Conservation (phyloP, 2,797 vertebrate species). For the Sandelia bainsii region DNA sequence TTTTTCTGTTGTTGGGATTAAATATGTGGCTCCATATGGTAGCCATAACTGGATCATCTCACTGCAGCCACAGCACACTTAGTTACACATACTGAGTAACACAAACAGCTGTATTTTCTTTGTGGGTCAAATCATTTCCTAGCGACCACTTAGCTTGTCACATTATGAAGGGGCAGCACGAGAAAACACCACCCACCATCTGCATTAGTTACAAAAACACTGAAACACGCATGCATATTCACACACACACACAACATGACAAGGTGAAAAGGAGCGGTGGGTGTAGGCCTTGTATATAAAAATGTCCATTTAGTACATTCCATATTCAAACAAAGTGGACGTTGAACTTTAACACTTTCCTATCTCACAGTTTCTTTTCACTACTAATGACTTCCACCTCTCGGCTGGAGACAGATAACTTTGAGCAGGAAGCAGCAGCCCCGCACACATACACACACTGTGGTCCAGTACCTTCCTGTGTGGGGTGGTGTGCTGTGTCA, state of each 20-base stretch:
- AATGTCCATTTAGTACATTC: constrained; percentile 41
- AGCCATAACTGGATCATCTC: constrained; percentile 42
- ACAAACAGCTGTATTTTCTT: constrained; percentile 65
- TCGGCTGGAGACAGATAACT: constrained; percentile 41
- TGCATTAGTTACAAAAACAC: constrained; percentile 14
- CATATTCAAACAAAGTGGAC: constrained; percentile 60
- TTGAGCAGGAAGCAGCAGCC: constrained; percentile 22
- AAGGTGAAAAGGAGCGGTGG: constrained; percentile 24
- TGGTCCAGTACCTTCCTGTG: constrained; percentile 87
- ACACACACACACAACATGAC: not conserved
- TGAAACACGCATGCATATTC: not conserved
- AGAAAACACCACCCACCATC: constrained; percentile 34
- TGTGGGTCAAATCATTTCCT: constrained; percentile 69
- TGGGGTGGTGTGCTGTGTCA: constrained; percentile 89
- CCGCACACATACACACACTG: not conserved
- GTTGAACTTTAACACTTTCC: constrained; percentile 47
- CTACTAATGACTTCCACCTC: constrained; percentile 56
- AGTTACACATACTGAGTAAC: constrained; percentile 27
- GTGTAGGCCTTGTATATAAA: constrained; percentile 60
- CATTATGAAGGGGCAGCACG: constrained; percentile 22
- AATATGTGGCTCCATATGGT: constrained; percentile 49
- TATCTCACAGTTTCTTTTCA: constrained; percentile 15
- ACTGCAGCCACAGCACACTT: constrained; percentile 19
- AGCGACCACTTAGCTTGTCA: constrained; percentile 64
- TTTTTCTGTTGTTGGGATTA: not conserved